A percentile compares a stretch with the other conserved stretches of the same genome.
phyloP scores from a whole-genome alignment of 2,888 invertebrate genomes.

The Drosophila koepferae region DNA sequence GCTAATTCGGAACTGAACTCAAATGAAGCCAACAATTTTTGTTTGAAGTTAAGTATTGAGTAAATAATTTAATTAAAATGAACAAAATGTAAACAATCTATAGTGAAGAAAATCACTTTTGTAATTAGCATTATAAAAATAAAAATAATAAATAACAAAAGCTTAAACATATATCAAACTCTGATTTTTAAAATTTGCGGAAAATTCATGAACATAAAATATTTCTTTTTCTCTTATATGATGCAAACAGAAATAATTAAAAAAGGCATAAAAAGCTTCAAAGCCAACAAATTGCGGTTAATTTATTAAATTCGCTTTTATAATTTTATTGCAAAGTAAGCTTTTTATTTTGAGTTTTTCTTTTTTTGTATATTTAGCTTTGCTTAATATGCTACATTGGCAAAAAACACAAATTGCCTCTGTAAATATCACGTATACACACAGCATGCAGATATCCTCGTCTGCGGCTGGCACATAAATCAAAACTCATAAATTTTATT shows the following conservation, averaged over 20 bases:
- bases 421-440: constrained; percentile 36
- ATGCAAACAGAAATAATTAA: constrained; percentile 14
- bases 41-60: neutral
- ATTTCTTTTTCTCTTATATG: neutral
- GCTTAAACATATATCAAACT: neutral
- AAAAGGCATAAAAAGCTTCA: neutral
- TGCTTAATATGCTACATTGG: constrained; percentile 5
- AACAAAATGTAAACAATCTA: neutral
- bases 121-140: neutral
- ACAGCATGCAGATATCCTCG: constrained; percentile 27
- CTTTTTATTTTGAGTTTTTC: constrained; percentile 25
- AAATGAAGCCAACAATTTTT: neutral
- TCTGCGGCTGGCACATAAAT: constrained; percentile 40
- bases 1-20: neutral
- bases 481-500: constrained; percentile 56
- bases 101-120: neutral
- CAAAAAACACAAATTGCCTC: constrained; percentile 22
- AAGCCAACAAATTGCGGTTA: constrained; percentile 11
- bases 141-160: too few species aligned
- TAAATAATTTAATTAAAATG: neutral
- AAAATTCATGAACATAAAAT: neutral
- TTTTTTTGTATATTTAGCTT: neutral
- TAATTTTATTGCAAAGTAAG: constrained; percentile 30
- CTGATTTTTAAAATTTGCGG: neutral
- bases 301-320: constrained; percentile 26